Evolutionary conservation across 2,797 vertebrate genomes (phyloP).

Genomic region (Cacajao melanocephalus): DNA sequence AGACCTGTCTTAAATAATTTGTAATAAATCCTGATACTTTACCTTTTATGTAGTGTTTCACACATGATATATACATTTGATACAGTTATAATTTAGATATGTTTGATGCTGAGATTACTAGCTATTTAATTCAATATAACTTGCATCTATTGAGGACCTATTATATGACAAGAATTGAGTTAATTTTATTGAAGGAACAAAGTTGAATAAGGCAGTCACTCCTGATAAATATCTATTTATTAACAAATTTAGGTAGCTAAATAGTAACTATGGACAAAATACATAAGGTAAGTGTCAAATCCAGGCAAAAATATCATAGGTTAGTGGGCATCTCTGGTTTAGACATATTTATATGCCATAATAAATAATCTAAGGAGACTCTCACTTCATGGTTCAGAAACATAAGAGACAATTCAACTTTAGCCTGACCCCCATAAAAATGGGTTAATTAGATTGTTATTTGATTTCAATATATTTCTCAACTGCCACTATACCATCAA

Average conservation of each 20-base stretch:
- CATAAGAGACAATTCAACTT: not conserved
- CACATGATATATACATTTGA: not conserved
- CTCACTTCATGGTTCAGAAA: not conserved
- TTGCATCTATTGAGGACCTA: not conserved
- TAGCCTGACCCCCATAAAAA: not conserved
- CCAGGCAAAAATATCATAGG: not conserved
- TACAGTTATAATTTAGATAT: not conserved
- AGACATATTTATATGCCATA: not conserved
- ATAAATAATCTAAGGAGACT: not conserved
- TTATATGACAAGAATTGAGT: not conserved
- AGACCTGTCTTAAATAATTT: not conserved
- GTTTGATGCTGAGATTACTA: not conserved
- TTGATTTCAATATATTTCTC: not conserved
- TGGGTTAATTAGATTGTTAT: not conserved
- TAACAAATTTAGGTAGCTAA: not conserved
- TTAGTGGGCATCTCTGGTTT: not conserved
- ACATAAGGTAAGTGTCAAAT: not conserved
- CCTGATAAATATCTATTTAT: not conserved
- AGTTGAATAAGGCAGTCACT: not conserved
- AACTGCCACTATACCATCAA: not conserved
- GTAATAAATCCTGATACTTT: not conserved
- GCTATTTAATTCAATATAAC: not conserved
- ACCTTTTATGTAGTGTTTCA: not conserved
- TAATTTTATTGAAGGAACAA: not conserved
- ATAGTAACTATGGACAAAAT: not conserved